A percentile compares a stretch with the other conserved stretches of the same genome.
Evolutionary conservation across 2,888 invertebrate species (phyloP).

Genomic region (Nudaria mundana): DNA sequence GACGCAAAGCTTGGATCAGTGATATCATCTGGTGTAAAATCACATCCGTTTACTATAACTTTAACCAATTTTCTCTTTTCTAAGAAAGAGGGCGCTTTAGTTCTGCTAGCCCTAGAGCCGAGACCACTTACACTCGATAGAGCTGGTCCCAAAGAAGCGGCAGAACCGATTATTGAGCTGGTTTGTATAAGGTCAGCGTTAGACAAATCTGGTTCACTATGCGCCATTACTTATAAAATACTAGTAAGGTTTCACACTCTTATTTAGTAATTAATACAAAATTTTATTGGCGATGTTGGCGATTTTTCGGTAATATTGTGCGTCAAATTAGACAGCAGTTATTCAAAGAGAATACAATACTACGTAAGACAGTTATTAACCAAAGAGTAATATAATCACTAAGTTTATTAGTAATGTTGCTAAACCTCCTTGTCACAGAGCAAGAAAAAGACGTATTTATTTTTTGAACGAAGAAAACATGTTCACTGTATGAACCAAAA

Average conservation of each 20-base stretch:
- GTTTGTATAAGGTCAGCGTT: not conserved
- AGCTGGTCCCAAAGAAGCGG: not conserved
- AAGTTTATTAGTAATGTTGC: too few relatives aligned
- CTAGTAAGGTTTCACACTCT: not conserved
- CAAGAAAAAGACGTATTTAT: too few relatives aligned
- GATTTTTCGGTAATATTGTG: too few relatives aligned
- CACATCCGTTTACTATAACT: constrained; percentile 44
- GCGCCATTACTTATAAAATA: not conserved
- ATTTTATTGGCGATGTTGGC: too few relatives aligned
- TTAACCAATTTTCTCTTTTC: constrained; percentile 48
- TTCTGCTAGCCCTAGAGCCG: not conserved
- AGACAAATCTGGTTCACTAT: not conserved
- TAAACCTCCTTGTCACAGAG: too few relatives aligned
- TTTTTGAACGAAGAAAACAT: too few relatives aligned
- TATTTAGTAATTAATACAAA: too few relatives aligned
- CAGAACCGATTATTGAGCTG: not conserved
- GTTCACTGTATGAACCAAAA: too few relatives aligned
- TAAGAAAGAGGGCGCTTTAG: constrained; percentile 46
- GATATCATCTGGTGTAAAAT: constrained; percentile 63
- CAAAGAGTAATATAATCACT: too few relatives aligned
- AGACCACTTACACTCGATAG: constrained; percentile 3
- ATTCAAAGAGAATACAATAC: too few relatives aligned
- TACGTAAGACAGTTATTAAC: too few relatives aligned
- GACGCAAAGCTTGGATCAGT: constrained; percentile 46
- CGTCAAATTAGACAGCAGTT: too few relatives aligned